A percentile compares a stretch with the other conserved stretches of the same genome.
These are phyloP conservation scores for Xenus cinereus DNA, from an alignment of 2,113 vertebrate genomes.

Conservation along the genomic window DNA sequence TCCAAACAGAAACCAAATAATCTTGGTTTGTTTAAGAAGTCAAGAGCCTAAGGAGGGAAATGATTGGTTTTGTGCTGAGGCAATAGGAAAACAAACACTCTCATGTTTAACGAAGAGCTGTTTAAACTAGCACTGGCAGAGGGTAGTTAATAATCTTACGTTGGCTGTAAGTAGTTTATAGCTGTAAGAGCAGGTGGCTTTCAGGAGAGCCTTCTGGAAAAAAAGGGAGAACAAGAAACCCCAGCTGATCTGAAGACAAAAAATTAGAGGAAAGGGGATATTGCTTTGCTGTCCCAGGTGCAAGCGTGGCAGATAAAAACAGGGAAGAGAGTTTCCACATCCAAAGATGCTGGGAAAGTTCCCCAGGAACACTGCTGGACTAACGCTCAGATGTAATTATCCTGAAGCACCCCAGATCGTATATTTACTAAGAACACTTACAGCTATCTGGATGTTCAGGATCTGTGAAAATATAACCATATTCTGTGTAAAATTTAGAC, in stretches of 20 bases:
- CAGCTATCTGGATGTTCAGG: neutral
- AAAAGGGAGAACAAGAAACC: neutral
- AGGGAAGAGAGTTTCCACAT: neutral
- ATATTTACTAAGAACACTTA: neutral
- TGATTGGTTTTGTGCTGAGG: conserved; percentile 34
- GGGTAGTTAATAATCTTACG: neutral
- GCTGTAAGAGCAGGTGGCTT: neutral
- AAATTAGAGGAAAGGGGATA: neutral
- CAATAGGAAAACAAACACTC: conserved; percentile 34
- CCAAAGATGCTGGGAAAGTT: neutral
- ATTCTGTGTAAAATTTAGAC: neutral
- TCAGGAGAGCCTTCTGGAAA: neutral
- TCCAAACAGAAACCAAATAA: neutral
- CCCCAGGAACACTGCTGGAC: neutral
- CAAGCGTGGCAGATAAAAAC: accelerated
- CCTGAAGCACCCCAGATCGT: neutral
- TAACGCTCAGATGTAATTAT: neutral
- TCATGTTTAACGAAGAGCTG: neutral
- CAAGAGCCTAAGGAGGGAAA: neutral
- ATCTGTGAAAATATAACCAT: neutral
- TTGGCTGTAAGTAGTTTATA: neutral
- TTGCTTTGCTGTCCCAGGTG: neutral
- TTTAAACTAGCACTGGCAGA: neutral
- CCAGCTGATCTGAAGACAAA: neutral
- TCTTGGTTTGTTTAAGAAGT: conserved; percentile 23